Evolutionary conservation across 2,797 vertebrate species (phyloP), one percentile per base, ranked within the genome.

Genomic region (Danio albolineatus): DNA sequence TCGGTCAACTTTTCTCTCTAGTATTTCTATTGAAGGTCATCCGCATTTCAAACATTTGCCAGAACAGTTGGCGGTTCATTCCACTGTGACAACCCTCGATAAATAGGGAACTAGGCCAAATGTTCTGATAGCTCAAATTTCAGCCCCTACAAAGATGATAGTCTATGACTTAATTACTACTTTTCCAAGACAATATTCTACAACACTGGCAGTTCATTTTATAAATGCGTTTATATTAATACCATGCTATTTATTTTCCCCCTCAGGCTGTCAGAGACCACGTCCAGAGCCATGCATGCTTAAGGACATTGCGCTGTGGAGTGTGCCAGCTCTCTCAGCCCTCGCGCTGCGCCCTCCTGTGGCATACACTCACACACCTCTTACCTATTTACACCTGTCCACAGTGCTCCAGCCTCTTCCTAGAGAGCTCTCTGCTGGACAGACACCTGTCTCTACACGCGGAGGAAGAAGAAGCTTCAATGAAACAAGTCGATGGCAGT

Each of bases 341-440:
- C 64, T 96, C 94, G 14, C 88, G 95, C 36, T 99, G 98, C 90
- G 92, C 96, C 84, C 93, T 99, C 78, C 90, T 99, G 91, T 99
- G 97, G 97, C 98, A 99, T 86, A 57, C 92, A 0, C 94, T 99
- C 41, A 88, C 95, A 14, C 98, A 99, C 88, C 89, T 98, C 48
- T 67, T 98, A 85, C 93, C 96, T 0, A 90, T 98, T 71, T 97
- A 97, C 91, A 94, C 95, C 87, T 99, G 98, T 90, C 96, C 96
- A 0, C 93, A 96, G 41, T 98, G 98, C 0, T 93, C 95, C 72
- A 93, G 85, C 86, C 96, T 96, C 92, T 98, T 98, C 14, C 88
- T 91, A 0, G 91, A 92, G 82, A 91, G 95, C n/a, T 84, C 94
- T 49, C 89, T 88, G 73, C 91, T 94, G 82, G 92, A 94, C 85